Evolutionary conservation across 2,797 vertebrate species (phyloP).

Genomic region (Thamnophis elegans): DNA sequence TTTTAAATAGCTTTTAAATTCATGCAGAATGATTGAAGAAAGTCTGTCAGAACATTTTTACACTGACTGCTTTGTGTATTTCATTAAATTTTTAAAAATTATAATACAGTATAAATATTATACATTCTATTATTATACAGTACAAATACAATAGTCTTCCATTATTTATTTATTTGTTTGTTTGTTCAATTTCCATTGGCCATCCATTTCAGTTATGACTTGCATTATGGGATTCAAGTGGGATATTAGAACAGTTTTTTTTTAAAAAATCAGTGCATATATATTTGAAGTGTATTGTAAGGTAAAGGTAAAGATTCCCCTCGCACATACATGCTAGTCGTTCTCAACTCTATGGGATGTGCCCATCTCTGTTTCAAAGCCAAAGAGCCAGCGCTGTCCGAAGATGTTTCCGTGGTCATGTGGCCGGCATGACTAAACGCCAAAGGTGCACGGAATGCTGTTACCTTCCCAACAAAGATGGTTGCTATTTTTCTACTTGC

Average conservation of each 20-base stretch:
- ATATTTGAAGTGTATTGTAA: background rate
- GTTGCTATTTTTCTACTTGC: too few relatives aligned
- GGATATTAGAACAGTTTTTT: background rate
- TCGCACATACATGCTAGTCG: too few relatives aligned
- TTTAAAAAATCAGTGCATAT: background rate
- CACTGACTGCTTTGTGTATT: background rate
- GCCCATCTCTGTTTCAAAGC: too few relatives aligned
- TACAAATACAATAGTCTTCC: background rate
- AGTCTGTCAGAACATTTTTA: background rate
- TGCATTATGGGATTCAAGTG: background rate
- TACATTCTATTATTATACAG: background rate
- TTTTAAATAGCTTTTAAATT: background rate
- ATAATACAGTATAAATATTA: background rate
- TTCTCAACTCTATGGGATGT: too few relatives aligned
- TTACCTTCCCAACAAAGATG: too few relatives aligned
- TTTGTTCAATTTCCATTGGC: background rate
- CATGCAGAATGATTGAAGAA: background rate
- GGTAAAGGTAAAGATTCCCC: too few relatives aligned
- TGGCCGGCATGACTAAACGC: too few relatives aligned
- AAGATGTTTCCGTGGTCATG: too few relatives aligned
- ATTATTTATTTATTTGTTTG: background rate
- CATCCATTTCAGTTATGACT: background rate
- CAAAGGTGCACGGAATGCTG: too few relatives aligned
- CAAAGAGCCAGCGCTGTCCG: too few relatives aligned
- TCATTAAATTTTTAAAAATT: background rate